A percentile compares a stretch with the other conserved stretches of the same genome.
Conservation (phyloP, 2,888 invertebrate genomes). For the Pecten maximus region DNA sequence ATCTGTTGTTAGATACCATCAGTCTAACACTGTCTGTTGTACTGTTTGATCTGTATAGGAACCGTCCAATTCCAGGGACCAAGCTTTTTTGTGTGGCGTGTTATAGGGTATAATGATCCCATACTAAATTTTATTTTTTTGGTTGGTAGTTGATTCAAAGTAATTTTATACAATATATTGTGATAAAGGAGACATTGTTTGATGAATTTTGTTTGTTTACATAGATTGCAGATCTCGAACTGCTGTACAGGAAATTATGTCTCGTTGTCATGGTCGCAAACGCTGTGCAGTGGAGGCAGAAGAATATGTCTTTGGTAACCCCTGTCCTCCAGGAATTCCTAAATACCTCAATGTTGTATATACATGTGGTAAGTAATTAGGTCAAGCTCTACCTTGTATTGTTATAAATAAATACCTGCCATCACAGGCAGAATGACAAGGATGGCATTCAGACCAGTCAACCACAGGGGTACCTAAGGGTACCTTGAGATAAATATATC, state of each 20-base stretch:
- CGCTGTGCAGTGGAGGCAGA: constrained; percentile 78
- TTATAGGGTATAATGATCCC: no score
- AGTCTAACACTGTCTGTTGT: not conserved
- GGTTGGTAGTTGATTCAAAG: not conserved
- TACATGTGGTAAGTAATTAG: constrained; percentile 80
- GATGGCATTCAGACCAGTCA: not conserved
- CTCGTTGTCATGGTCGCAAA: constrained; percentile 85
- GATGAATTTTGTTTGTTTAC: constrained; percentile 72
- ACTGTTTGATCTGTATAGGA: not conserved
- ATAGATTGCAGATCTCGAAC: constrained; percentile 93
- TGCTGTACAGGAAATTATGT: constrained; percentile 95
- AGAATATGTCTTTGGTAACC: constrained; percentile 79
- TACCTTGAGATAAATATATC: no score
- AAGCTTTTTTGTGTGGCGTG: not conserved
- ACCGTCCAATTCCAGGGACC: not conserved
- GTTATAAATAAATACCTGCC: not conserved
- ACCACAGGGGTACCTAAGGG: no score
- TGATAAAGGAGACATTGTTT: constrained; percentile 86
- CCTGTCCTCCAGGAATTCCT: constrained; percentile 78
- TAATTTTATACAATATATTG: not conserved
- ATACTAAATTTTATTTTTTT: not conserved
- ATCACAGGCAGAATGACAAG: not conserved
- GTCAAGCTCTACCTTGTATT: not conserved
- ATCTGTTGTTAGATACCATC: not conserved
- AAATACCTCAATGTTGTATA: constrained; percentile 82